Evolutionary conservation across 2,888 invertebrate species (phyloP), one percentile per base, ranked within the genome.

Genomic region (Cybosia mesomella): DNA sequence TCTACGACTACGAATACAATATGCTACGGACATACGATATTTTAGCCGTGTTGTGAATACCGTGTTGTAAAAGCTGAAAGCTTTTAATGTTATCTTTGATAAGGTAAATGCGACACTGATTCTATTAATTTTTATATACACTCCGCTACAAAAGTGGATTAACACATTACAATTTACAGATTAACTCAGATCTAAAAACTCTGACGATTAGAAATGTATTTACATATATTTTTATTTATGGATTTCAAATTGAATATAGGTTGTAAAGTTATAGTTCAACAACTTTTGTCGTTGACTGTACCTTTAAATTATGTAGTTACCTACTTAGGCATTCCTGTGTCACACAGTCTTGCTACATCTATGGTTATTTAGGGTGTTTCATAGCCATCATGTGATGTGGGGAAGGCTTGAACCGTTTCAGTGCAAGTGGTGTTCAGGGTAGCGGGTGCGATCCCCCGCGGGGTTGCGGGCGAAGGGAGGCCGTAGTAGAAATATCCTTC

Each of bases 401-500:
- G 89, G 91, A 89, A 89, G 88, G 89, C 83, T 85, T 87, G 86
- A 87, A 89, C 77, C 84, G 83, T 85, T 85, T 85, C 86, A 90
- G 91, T 92, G 92, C 92, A 92, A 91, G 92, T 89, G 92, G 91
- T 87, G 88, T 81, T 81, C 79, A 77, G 80, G 74, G 74, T 70
- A 72, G 71, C 72, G 78, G 78, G 78, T 70, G 86, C 83, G 85
- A 81, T 83, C 85, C 87, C 88, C 66, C 62, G 66, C 59, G 53
- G 65, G 62, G 62, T 62, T 86, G 83, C 84, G 87, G 86, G 83
- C 82, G 88, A 87, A 82, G 87, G 87, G 89, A 83, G 88, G 88
- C 85, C 89, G 92, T 91, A 91, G 92, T 92, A 93, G 93, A 90
- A 93, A 92, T 91, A 94, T 93, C 93, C 93, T 94, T 93, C 94